Conservation (phyloP, 2,113 vertebrate genomes). For the Siniperca chuatsi region DNA sequence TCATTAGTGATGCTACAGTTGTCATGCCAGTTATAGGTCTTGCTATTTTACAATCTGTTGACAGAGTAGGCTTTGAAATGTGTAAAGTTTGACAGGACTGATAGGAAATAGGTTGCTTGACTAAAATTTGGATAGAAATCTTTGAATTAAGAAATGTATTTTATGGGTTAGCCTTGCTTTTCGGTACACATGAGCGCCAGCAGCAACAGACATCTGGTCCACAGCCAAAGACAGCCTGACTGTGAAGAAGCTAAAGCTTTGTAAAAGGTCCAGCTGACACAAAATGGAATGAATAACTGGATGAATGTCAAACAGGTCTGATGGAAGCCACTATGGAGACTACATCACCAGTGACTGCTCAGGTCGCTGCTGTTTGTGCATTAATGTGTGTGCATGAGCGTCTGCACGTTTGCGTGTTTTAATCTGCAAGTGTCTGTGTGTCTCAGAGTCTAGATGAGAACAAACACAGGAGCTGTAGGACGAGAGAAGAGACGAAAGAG, state of each 20-base stretch:
- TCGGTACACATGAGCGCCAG: neutral
- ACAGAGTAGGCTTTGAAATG: slow-evolving; percentile 23
- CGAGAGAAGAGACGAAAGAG: neutral
- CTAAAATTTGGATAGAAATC: slow-evolving; percentile 16
- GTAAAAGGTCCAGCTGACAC: neutral
- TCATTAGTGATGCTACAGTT: slow-evolving; percentile 51
- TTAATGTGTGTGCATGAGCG: neutral
- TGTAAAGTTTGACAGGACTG: slow-evolving; percentile 6
- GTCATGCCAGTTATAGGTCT: slow-evolving; percentile 13
- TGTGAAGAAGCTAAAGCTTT: slow-evolving; percentile 9
- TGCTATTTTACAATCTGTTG: slow-evolving; percentile 25
- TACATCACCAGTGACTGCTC: slow-evolving; percentile 22
- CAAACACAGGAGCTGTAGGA: slow-evolving; percentile 35
- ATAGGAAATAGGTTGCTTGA: slow-evolving; percentile 30
- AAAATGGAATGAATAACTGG: neutral
- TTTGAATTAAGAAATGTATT: slow-evolving; percentile 12
- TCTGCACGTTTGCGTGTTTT: slow-evolving; percentile 26
- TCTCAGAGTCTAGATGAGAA: slow-evolving; percentile 26
- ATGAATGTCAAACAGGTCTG: slow-evolving; percentile 28
- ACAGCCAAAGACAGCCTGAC: slow-evolving; percentile 6
- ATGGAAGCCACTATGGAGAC: slow-evolving; percentile 11
- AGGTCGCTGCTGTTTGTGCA: slow-evolving; percentile 21
- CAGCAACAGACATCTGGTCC: slow-evolving; percentile 8
- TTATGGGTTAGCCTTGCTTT: neutral
- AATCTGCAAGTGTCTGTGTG: slow-evolving; percentile 3